phyloP scores from a whole-genome alignment of 1,140 invertebrate genomes.

The Diplogasteroides magnus region DNA sequence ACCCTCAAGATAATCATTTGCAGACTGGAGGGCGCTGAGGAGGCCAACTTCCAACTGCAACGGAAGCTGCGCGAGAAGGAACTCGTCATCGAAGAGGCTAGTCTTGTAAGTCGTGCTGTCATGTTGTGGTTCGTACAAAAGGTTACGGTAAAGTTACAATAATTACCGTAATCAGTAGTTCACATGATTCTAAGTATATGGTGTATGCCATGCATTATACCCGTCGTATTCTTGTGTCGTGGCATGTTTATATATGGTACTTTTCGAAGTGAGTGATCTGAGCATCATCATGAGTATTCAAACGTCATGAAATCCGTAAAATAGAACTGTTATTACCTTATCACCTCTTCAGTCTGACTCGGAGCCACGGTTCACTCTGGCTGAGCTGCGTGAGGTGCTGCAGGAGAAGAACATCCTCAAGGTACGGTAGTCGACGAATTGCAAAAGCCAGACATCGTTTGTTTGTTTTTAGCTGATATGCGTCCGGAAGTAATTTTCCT shows the following conservation, averaged over 20 bases:
- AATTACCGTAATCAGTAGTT: no score
- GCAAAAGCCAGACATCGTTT: not conserved
- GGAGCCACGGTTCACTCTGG: slow-evolving; percentile 76
- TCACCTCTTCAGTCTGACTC: slow-evolving; percentile 20
- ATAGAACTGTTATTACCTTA: not conserved
- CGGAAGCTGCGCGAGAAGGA: slow-evolving; percentile 45
- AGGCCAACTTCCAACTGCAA: slow-evolving; percentile 39
- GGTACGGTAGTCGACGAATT: slow-evolving; percentile 54
- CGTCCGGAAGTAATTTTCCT: not conserved
- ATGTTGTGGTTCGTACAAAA: no score
- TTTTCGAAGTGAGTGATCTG: no score
- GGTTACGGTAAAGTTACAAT: no score
- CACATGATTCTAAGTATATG: no score
- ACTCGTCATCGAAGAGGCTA: slow-evolving; percentile 36
- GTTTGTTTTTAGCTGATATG: not conserved
- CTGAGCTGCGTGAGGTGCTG: slow-evolving; percentile 78
- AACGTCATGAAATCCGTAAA: no score
- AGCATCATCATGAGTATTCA: no score
- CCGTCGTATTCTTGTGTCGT: no score
- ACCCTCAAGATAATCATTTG: slow-evolving; percentile 1
- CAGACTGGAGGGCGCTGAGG: slow-evolving; percentile 34
- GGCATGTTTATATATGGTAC: no score
- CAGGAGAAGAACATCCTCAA: slow-evolving; percentile 82
- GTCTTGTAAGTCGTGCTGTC: slow-evolving; percentile 1
- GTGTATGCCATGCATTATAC: no score